These are phyloP conservation scores for Hymenopus coronatus DNA, from an alignment of 2,888 invertebrate species.

Conservation along the genomic window DNA sequence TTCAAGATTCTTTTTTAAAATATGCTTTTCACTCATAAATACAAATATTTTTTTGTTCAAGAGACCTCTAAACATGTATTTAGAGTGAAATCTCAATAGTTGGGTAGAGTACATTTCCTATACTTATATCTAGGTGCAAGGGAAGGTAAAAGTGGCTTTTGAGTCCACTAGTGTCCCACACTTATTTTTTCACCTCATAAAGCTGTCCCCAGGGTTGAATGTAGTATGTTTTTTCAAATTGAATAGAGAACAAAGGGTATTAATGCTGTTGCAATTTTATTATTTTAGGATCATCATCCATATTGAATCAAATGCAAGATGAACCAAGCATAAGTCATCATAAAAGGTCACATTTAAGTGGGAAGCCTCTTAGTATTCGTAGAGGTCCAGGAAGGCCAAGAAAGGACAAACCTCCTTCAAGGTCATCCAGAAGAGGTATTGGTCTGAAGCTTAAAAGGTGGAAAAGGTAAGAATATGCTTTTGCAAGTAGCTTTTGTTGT, in stretches of 20 bases:
- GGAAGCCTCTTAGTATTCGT: slow-evolving; percentile 60
- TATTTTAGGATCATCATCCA: neutral
- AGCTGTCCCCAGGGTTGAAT: too few relatives aligned
- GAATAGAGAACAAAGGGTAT: neutral
- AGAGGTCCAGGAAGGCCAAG: slow-evolving; percentile 78
- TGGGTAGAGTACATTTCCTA: too few relatives aligned
- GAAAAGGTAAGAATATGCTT: slow-evolving; percentile 39
- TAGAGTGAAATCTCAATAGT: too few relatives aligned
- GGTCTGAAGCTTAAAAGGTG: slow-evolving; percentile 46
- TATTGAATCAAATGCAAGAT: neutral
- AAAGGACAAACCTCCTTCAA: slow-evolving; percentile 55
- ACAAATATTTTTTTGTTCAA: too few relatives aligned
- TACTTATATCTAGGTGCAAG: too few relatives aligned
- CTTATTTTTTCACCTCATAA: too few relatives aligned
- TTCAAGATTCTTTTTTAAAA: too few relatives aligned
- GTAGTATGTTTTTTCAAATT: too few relatives aligned
- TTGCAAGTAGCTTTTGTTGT: neutral
- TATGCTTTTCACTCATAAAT: too few relatives aligned
- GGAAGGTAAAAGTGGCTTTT: too few relatives aligned
- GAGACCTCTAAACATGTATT: too few relatives aligned
- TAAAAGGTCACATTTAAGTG: slow-evolving; percentile 38
- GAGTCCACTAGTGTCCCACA: too few relatives aligned
- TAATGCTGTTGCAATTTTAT: neutral
- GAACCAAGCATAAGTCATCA: neutral
- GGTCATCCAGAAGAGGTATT: slow-evolving; percentile 38